Conservation (phyloP, 2,888 invertebrate species). For the Gymnoscelis rufifasciata region DNA sequence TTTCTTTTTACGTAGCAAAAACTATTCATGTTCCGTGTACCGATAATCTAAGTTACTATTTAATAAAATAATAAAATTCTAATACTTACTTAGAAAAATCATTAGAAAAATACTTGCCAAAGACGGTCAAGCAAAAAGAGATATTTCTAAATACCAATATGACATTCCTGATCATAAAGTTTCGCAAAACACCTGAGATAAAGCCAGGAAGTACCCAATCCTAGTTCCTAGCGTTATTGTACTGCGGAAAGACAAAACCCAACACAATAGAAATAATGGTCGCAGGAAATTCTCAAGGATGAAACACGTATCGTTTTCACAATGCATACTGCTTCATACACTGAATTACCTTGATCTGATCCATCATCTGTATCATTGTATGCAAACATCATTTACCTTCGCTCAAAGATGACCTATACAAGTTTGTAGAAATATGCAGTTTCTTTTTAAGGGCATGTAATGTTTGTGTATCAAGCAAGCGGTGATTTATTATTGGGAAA, state of each 20-base stretch:
- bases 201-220: slow-evolving; percentile 1
- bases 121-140: not conserved
- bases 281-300: slow-evolving; percentile 30
- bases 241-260: slow-evolving; percentile 12
- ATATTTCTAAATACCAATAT: not conserved
- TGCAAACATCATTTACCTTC: not conserved
- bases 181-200: not conserved
- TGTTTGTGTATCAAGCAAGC: too few relatives aligned
- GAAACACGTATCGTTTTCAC: slow-evolving; percentile 18
- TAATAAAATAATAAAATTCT: too few relatives aligned
- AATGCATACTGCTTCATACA: slow-evolving; percentile 14
- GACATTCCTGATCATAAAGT: not conserved
- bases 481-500: too few relatives aligned
- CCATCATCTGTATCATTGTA: slow-evolving; percentile 2
- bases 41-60: too few relatives aligned
- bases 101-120: too few relatives aligned
- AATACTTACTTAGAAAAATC: too few relatives aligned
- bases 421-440: too few relatives aligned
- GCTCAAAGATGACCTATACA: too few relatives aligned
- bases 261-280: slow-evolving; percentile 34
- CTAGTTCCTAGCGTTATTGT: slow-evolving; percentile 2
- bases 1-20: too few relatives aligned
- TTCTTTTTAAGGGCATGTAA: too few relatives aligned
- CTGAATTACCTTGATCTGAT: slow-evolving; percentile 7
- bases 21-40: too few relatives aligned